Percentiles rank a stretch among this genome's conserved stretches.
Evolutionary conservation across 2,113 vertebrate species (phyloP).

Genomic region (Plecturocebus donacophilus): DNA sequence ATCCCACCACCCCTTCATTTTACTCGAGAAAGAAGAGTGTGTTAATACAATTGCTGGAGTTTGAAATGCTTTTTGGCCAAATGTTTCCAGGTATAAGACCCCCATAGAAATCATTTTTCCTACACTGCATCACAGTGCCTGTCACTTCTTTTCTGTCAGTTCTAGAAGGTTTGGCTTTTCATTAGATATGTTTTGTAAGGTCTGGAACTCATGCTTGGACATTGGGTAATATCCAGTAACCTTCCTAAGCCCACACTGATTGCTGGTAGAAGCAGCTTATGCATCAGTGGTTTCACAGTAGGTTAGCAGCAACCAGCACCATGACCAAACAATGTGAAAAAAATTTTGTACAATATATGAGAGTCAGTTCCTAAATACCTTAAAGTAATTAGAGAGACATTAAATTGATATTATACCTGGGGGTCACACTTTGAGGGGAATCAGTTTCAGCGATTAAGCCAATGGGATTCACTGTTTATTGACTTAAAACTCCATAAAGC

Average conservation of each 20-base stretch:
- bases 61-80: neutral
- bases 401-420: neutral
- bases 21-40: neutral
- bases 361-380: neutral
- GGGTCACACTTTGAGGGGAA: neutral
- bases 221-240: neutral
- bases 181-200: neutral
- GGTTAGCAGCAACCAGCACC: neutral
- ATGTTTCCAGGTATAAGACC: neutral
- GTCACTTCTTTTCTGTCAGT: neutral
- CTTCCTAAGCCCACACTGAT: neutral
- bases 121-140: rapidly evolving
- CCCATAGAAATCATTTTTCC: neutral
- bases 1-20: neutral
- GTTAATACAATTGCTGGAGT: neutral
- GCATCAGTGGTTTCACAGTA: too few relatives aligned
- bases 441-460: neutral
- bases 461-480: neutral
- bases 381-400: neutral
- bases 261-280: neutral
- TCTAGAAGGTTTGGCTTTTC: neutral
- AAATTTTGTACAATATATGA: neutral
- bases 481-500: neutral
- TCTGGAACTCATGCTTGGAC: neutral
- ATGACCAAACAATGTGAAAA: neutral